phyloP scores from a whole-genome alignment of 2,888 invertebrate species.

The Eupithecia exiguata region DNA sequence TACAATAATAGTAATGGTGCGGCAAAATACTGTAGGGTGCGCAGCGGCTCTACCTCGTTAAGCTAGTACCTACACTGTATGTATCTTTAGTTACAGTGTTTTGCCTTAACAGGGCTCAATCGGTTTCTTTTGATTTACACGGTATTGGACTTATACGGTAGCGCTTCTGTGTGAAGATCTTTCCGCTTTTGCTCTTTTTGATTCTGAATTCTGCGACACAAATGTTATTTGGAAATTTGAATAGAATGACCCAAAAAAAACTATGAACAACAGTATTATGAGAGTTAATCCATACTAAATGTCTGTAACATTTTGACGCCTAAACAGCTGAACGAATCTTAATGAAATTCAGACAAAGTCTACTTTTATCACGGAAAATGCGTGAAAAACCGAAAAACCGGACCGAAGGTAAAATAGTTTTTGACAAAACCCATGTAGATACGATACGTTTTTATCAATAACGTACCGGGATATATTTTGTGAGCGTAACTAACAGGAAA shows the following conservation, averaged over 20 bases:
- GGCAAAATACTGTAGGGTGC: too few species aligned
- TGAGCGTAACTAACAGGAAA: neutral
- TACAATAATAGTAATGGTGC: too few species aligned
- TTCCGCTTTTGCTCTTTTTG: neutral
- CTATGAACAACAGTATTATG: too few species aligned
- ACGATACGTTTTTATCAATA: neutral
- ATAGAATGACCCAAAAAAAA: neutral
- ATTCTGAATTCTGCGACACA: neutral
- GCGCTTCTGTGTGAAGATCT: neutral
- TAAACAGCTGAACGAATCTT: neutral
- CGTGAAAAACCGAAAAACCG: neutral
- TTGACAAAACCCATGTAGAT: neutral
- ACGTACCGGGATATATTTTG: neutral
- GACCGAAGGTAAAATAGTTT: neutral
- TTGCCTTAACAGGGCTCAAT: too few species aligned
- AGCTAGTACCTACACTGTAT: too few species aligned
- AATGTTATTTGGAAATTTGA: neutral
- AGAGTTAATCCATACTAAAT: too few species aligned
- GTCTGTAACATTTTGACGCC: neutral
- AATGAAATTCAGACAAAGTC: neutral
- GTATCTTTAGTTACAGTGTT: too few species aligned
- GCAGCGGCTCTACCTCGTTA: too few species aligned
- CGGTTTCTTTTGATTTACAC: too few species aligned
- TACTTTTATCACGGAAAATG: neutral
- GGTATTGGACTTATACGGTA: too few species aligned